Evolutionary conservation across 2,113 vertebrate genomes (phyloP), one percentile per base, ranked within the genome.

Genomic region (Boleophthalmus pectinirostris): DNA sequence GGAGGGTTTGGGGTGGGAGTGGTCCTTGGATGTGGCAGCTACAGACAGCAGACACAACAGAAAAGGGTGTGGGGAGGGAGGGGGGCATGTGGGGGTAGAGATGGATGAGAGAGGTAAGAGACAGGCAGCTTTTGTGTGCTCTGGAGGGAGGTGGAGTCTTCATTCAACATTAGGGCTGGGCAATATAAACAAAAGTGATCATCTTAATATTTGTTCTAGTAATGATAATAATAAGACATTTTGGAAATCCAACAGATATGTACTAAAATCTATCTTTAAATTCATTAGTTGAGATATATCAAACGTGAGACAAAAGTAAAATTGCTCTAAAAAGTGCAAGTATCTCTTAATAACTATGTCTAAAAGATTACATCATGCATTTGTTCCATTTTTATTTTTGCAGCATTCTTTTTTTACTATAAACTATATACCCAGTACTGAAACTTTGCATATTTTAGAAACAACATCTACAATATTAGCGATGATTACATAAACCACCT

Each of bases 41-140:
- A 54, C 53, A 73, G 66, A 82, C 25, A 74, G 75, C 73, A 16
- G 69, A 82, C 75, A 53, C 66, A 66, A 75, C 47, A 29, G 68
- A 54, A 54, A n/a, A 54, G 7, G 1, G 7, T 21, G 51, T 6
- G 69, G n/a, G 56, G 14, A 58, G 45, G 33, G 51, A 8, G 51
- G 20, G 51, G 20, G 51, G 29, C 29, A 4, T 53, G 51, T 53
- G 20, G 45, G 56, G 65, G 38, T 3, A 0, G 18, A 47, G 67
- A 47, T 46, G 77, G 67, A 20, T 13, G 61, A 66, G 61, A 54
- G 49, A 56, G 83, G 45, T n/a, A 83, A 75, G 68, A 80, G 79
- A 67, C 70, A 53, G 72, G 58, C 45, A 14, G 89, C 82, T 68
- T 87, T 90, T 90, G 88, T 88, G 82, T 68, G 68, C 60, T 76